These are phyloP conservation scores for Pteronura brasiliensis DNA, from an alignment of 2,113 vertebrate genomes.

Conservation along the genomic window DNA sequence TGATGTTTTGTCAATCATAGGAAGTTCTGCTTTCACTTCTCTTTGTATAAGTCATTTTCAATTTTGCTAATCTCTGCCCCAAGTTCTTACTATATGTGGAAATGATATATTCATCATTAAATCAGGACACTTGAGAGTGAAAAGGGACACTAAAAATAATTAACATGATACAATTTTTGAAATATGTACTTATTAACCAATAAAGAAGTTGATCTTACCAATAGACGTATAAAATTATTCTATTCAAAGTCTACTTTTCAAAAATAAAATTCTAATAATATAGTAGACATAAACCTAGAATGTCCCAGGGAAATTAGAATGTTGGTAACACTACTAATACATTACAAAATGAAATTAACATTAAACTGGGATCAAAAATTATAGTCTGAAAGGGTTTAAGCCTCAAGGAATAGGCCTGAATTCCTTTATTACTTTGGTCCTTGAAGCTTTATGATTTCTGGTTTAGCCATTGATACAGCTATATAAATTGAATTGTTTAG, in stretches of 20 bases:
- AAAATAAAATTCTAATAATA: slow-evolving; percentile 9
- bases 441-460: slow-evolving; percentile 11
- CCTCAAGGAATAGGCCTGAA: not conserved
- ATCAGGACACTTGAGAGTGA: not conserved
- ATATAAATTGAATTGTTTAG: not conserved
- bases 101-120: not conserved
- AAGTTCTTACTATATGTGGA: not conserved
- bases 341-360: slow-evolving; percentile 21
- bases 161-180: slow-evolving; percentile 25
- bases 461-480: not conserved
- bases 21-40: slow-evolving; percentile 9
- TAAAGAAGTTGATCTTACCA: slow-evolving; percentile 1
- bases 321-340: not conserved
- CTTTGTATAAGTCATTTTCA: not conserved
- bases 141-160: not conserved
- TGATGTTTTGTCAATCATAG: not conserved
- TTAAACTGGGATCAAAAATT: not conserved
- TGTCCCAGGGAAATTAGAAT: not conserved
- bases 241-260: slow-evolving; percentile 32
- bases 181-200: not conserved
- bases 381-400: not conserved
- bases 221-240: slow-evolving; percentile 2
- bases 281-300: not conserved
- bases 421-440: not conserved
- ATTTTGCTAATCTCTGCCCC: not conserved